Conservation (phyloP, 2,797 vertebrate genomes). For the Cetoscarus ocellatus region DNA sequence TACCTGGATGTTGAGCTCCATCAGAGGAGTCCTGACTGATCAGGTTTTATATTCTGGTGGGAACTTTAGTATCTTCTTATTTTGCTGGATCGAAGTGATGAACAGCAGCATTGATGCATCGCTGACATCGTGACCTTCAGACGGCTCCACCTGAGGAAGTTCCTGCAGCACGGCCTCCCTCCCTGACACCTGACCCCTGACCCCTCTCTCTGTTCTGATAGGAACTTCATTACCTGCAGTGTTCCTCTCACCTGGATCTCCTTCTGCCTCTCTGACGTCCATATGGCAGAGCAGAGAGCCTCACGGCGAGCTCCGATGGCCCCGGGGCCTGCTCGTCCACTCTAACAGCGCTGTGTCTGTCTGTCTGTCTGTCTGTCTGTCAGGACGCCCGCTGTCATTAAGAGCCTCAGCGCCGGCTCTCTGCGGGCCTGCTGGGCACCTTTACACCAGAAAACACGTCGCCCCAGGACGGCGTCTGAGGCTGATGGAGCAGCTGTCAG, state of each 20-base stretch:
- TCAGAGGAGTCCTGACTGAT: too few relatives aligned
- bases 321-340: constrained; percentile 22
- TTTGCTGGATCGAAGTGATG: too few relatives aligned
- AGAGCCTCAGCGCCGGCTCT: constrained; percentile 24
- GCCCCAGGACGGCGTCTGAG: constrained; percentile 21
- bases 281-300: constrained; percentile 14
- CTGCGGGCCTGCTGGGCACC: constrained; percentile 61
- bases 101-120: too few relatives aligned
- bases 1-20: too few relatives aligned
- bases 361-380: too few relatives aligned
- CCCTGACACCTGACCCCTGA: background rate
- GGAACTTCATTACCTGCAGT: background rate
- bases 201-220: background rate
- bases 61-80: too few relatives aligned
- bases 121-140: too few relatives aligned
- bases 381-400: constrained; percentile 34
- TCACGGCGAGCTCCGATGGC: constrained; percentile 17
- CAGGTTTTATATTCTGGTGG: too few relatives aligned
- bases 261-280: constrained; percentile 2
- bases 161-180: too few relatives aligned
- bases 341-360: constrained; percentile 49
- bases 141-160: too few relatives aligned
- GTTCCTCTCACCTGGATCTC: background rate
- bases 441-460: constrained; percentile 39
- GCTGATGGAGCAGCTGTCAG: constrained; percentile 39